Conservation (phyloP, 37 sponge, comb jelly and placozoan genomes). For the Cliona cf. orientalis region DNA sequence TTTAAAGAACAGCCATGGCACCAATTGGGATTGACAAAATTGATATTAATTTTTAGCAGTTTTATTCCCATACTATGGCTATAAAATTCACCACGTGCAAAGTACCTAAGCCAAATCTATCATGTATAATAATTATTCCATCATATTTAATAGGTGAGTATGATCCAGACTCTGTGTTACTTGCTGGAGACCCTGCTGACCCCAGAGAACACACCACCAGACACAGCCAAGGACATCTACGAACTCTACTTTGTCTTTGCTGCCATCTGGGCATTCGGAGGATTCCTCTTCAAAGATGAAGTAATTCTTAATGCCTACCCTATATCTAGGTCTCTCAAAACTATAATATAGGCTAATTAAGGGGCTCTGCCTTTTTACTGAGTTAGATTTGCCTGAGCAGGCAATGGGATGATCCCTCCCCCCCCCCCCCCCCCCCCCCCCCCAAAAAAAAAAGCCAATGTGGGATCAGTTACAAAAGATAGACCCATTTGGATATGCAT, state of each 20-base stretch:
- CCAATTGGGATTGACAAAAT: not conserved
- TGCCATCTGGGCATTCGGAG: slow-evolving; percentile 99
- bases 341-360: no score
- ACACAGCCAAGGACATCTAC: slow-evolving; percentile 94
- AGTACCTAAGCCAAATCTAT: not conserved
- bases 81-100: not conserved
- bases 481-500: no score
- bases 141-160: slow-evolving; percentile 66
- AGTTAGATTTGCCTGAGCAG: no score
- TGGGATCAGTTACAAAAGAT: no score
- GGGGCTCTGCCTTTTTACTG: no score
- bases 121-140: not conserved
- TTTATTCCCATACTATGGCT: not conserved
- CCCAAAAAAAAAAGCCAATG: no score
- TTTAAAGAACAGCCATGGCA: no score
- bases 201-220: slow-evolving; percentile 94
- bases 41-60: not conserved
- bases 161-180: slow-evolving; percentile 98
- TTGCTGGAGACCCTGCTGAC: slow-evolving; percentile 94
- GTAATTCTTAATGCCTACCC: no score
- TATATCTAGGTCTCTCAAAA: no score
- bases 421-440: no score
- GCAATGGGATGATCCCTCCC: no score
- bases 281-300: slow-evolving; percentile 98
- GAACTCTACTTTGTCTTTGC: slow-evolving; percentile 99